Conservation (phyloP, 2,797 vertebrate species). For the Coluber constrictor region DNA sequence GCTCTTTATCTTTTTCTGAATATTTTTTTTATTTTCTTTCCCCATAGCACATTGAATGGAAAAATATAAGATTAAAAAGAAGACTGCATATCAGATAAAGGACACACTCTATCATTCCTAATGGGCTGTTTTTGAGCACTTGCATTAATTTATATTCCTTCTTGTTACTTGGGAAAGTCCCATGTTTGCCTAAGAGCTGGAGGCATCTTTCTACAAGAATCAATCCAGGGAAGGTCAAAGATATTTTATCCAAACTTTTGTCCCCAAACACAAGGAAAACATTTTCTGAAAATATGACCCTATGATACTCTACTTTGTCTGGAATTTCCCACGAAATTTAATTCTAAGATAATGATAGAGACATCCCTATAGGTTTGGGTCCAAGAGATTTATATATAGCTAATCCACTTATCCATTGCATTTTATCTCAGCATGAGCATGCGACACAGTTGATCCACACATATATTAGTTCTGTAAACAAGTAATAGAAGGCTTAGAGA, state of each 20-base stretch:
- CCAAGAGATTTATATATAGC: not conserved
- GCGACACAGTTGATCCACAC: not conserved
- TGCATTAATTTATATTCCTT: slow-evolving; percentile 42
- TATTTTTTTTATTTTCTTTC: slow-evolving; percentile 9
- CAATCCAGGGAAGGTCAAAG: not conserved
- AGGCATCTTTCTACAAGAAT: not conserved
- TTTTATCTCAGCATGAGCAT: not conserved
- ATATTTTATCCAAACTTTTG: not conserved
- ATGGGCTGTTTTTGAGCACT: slow-evolving; percentile 47
- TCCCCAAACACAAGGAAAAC: not conserved
- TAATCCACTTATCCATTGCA: not conserved
- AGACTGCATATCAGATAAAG: not conserved
- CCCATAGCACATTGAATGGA: slow-evolving; percentile 33
- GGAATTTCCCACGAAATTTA: not conserved
- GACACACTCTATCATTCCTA: slow-evolving; percentile 19
- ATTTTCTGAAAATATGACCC: not conserved
- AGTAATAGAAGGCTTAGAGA: not conserved
- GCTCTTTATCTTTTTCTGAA: not conserved
- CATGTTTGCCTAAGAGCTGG: slow-evolving; percentile 1
- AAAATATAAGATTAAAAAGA: not conserved
- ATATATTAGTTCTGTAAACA: not conserved
- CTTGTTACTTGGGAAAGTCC: slow-evolving; percentile 12
- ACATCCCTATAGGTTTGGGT: not conserved
- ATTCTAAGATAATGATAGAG: not conserved
- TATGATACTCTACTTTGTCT: not conserved